A percentile compares a stretch with the other conserved stretches of the same genome.
Evolutionary conservation across 2,113 vertebrate genomes (phyloP).

Genomic region (Oncorhynchus clarkii): DNA sequence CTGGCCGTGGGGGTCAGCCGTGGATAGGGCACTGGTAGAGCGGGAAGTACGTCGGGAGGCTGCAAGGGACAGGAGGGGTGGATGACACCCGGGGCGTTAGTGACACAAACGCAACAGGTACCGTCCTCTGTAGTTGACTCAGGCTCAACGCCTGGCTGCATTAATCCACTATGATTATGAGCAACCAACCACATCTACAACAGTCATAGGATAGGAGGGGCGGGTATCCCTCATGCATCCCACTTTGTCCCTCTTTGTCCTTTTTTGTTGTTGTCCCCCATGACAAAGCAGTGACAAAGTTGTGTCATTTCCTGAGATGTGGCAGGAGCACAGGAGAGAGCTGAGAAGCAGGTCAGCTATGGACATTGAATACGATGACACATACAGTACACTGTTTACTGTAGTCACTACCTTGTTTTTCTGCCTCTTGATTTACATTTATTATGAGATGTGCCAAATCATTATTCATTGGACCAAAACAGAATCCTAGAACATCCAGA

Average conservation of each 20-base stretch:
- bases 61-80: conserved; percentile 80
- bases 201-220: too few species aligned
- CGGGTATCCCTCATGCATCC: not conserved
- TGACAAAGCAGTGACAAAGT: not conserved
- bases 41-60: conserved; percentile 99
- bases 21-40: conserved; percentile 98
- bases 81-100: conserved; percentile 72
- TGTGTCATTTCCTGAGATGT: conserved; percentile 5
- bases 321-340: conserved; percentile 4
- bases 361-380: conserved; percentile 12
- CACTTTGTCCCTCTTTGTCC: not conserved
- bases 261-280: not conserved
- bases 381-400: not conserved
- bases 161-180: not conserved
- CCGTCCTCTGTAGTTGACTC: not conserved
- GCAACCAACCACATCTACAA: not conserved
- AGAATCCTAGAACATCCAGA: too few species aligned
- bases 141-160: not conserved
- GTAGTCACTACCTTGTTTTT: conserved; percentile 4
- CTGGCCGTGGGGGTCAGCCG: conserved; percentile 94
- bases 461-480: not conserved
- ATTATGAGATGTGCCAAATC: not conserved
- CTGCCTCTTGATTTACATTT: not conserved
- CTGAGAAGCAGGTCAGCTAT: conserved; percentile 14
- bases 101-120: conserved; percentile 14